phyloP scores from a whole-genome alignment of 2,888 invertebrate genomes.

The Aphrophora alni region DNA sequence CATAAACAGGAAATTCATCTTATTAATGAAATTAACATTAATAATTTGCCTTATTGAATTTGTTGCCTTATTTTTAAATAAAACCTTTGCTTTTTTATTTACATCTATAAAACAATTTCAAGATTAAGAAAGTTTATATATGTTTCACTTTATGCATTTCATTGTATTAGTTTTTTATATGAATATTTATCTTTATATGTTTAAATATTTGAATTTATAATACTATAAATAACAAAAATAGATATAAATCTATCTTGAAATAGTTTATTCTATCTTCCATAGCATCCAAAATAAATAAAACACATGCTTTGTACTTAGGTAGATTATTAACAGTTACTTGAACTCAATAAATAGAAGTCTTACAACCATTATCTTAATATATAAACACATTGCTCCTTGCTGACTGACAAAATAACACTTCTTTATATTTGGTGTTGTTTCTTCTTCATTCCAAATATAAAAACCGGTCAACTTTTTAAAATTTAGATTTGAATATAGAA shows the following conservation, averaged over 20 bases:
- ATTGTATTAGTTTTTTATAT: background rate
- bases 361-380: too few species aligned
- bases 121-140: background rate
- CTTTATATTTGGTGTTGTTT: too few species aligned
- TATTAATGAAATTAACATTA: background rate
- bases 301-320: too few species aligned
- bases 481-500: too few species aligned
- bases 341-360: too few species aligned
- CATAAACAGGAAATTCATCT: background rate
- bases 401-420: too few species aligned
- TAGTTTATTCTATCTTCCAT: too few species aligned
- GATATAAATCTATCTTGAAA: background rate
- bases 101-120: background rate
- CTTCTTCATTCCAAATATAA: too few species aligned
- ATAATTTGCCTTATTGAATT: slow-evolving; percentile 1
- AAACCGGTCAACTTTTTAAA: too few species aligned
- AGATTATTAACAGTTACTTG: too few species aligned
- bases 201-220: background rate
- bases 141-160: background rate
- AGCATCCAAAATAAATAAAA: too few species aligned
- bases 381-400: too few species aligned
- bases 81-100: background rate
- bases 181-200: background rate
- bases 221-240: background rate
- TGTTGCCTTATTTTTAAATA: slow-evolving; percentile 3